Percentiles rank a stretch among this genome's conserved stretches.
These are phyloP conservation scores for Drosophila repletoides DNA, from an alignment of 1,140 invertebrate genomes.

Conservation along the genomic window DNA sequence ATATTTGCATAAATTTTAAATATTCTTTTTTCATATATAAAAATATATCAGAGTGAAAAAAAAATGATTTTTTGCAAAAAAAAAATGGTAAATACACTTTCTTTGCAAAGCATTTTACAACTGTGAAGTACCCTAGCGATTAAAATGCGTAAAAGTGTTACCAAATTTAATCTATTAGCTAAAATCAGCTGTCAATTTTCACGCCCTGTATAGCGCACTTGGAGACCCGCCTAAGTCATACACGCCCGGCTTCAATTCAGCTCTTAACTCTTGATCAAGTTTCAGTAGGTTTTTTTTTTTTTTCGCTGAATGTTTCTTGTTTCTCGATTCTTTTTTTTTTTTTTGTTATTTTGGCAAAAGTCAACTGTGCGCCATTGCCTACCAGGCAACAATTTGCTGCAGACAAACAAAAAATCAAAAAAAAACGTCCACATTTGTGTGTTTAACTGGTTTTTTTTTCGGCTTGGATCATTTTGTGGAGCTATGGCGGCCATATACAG, in stretches of 20 bases:
- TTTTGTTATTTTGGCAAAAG: conserved; percentile 64
- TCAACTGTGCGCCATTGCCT: conserved; percentile 53
- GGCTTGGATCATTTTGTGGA: conserved; percentile 38
- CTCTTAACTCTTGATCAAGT: conserved; percentile 74
- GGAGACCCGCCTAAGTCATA: conserved; percentile 50
- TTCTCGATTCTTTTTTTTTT: conserved; percentile 39
- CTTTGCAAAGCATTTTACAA: too few species aligned
- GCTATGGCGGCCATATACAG: conserved; percentile 20
- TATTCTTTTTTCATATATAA: too few species aligned
- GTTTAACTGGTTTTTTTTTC: conserved; percentile 68
- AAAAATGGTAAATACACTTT: too few species aligned
- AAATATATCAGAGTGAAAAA: too few species aligned
- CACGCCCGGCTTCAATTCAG: conserved; percentile 35
- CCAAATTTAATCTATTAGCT: conserved; percentile 18
- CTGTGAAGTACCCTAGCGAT: too few species aligned
- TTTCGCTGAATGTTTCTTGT: conserved; percentile 55
- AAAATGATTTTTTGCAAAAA: too few species aligned
- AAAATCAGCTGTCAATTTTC: conserved; percentile 54
- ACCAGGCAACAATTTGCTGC: conserved; percentile 58
- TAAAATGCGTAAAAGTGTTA: too few species aligned
- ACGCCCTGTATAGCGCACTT: conserved; percentile 59
- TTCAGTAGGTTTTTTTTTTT: conserved; percentile 64
- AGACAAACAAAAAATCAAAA: conserved; percentile 41
- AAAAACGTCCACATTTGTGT: conserved; percentile 55
- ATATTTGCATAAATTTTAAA: too few species aligned